A percentile compares a stretch with the other conserved stretches of the same genome.
These are phyloP conservation scores for Ptychobarbus kaznakovi DNA, from an alignment of 2,797 vertebrate genomes.

Conservation along the genomic window DNA sequence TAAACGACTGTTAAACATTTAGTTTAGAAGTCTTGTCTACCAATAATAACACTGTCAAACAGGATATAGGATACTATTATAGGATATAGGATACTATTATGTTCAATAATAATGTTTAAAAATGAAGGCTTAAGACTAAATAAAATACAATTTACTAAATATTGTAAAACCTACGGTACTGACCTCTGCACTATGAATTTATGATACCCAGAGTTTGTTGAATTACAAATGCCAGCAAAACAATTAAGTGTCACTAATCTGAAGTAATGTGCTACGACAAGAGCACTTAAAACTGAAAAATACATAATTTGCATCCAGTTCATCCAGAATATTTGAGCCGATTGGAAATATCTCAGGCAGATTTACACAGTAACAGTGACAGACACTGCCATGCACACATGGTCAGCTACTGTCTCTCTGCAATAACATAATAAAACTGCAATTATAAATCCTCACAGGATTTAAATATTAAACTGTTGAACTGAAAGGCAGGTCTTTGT, in stretches of 20 bases:
- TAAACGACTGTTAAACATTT: neutral
- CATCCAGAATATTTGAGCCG: conserved; percentile 85
- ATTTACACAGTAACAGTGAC: conserved; percentile 79
- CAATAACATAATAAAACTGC: conserved; percentile 62
- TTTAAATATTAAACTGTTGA: conserved; percentile 62
- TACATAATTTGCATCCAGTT: conserved; percentile 84
- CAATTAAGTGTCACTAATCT: conserved; percentile 53
- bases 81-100: neutral
- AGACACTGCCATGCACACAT: conserved; percentile 54
- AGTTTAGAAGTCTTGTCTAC: neutral
- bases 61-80: neutral
- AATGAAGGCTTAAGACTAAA: neutral
- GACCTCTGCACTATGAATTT: conserved; percentile 18
- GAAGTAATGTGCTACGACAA: conserved; percentile 46
- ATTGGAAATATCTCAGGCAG: conserved; percentile 86
- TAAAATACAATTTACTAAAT: neutral
- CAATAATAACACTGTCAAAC: neutral
- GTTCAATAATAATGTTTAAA: neutral
- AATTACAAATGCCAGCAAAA: conserved; percentile 29
- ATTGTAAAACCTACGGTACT: neutral
- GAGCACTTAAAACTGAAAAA: conserved; percentile 58
- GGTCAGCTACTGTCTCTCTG: conserved; percentile 52
- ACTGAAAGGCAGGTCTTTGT: conserved; percentile 52
- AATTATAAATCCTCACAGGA: conserved; percentile 60
- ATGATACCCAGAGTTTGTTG: conserved; percentile 34